Conservation (phyloP, 1,140 invertebrate species). For the Nymphalis io region DNA sequence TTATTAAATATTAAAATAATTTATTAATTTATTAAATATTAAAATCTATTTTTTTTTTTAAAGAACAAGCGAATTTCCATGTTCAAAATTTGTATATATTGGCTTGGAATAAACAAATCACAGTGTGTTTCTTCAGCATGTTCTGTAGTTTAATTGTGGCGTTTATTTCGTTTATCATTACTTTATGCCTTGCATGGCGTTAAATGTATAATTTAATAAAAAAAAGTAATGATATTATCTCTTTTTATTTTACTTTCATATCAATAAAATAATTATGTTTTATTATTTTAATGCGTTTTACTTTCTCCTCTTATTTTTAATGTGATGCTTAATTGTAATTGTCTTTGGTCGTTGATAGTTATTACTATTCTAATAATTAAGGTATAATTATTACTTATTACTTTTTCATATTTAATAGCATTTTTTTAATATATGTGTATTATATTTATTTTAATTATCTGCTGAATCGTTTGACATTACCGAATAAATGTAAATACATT, state of each 20-base stretch:
- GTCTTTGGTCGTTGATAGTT: background rate
- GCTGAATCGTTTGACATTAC: too few species aligned
- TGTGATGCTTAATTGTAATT: conserved; percentile 3
- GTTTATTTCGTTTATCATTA: conserved; percentile 4
- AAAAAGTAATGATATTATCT: background rate
- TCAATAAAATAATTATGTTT: conserved; percentile 17
- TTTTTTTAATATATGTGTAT: too few species aligned
- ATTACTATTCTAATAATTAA: background rate
- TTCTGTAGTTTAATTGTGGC: conserved; percentile 28
- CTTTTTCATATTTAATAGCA: background rate
- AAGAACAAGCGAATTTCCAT: too few species aligned
- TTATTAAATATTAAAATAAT: too few species aligned
- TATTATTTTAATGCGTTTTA: conserved; percentile 20
- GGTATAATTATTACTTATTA: background rate
- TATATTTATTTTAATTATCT: too few species aligned
- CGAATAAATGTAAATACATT: too few species aligned
- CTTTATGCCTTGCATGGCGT: conserved; percentile 6
- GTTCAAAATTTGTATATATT: background rate
- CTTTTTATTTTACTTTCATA: conserved; percentile 8
- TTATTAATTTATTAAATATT: too few species aligned
- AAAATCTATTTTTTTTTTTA: too few species aligned
- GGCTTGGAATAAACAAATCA: background rate
- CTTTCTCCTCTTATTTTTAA: conserved; percentile 23
- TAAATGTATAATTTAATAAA: background rate
- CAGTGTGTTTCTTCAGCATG: conserved; percentile 42